These are phyloP conservation scores for Huso huso DNA, from an alignment of 2,797 vertebrate genomes.

Conservation along the genomic window DNA sequence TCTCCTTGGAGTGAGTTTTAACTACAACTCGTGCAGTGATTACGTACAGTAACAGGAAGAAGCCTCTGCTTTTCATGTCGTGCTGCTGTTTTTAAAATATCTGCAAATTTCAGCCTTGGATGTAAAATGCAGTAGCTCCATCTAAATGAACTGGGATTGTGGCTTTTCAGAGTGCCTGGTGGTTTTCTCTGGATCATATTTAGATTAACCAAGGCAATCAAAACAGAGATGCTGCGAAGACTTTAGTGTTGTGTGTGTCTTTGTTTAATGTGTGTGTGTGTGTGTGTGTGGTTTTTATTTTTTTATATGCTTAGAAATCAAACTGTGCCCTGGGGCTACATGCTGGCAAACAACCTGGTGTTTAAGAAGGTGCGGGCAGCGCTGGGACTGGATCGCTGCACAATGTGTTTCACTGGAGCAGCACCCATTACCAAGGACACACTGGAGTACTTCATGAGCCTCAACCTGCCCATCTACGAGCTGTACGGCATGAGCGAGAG, in stretches of 20 bases:
- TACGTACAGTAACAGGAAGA: too few relatives aligned
- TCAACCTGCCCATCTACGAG: slow-evolving; percentile 57
- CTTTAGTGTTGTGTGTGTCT: neutral
- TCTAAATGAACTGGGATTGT: too few relatives aligned
- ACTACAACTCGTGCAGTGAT: too few relatives aligned
- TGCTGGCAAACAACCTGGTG: slow-evolving; percentile 57
- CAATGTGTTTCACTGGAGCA: slow-evolving; percentile 49
- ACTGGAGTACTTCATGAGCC: slow-evolving; percentile 71
- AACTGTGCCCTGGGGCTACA: slow-evolving; percentile 62
- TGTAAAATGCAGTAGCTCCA: too few relatives aligned
- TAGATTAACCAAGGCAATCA: too few relatives aligned
- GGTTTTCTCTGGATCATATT: too few relatives aligned
- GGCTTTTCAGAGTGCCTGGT: too few relatives aligned
- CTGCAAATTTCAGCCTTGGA: too few relatives aligned
- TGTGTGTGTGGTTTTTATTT: slow-evolving; percentile 9
- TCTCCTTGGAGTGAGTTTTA: too few relatives aligned
- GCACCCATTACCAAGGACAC: slow-evolving; percentile 69
- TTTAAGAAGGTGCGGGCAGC: slow-evolving; percentile 55
- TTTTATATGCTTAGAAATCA: slow-evolving; percentile 39
- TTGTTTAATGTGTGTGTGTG: neutral
- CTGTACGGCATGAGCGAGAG: slow-evolving; percentile 73
- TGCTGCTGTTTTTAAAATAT: too few relatives aligned
- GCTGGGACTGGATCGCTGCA: slow-evolving; percentile 63
- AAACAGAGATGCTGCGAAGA: too few relatives aligned
- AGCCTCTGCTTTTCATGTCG: too few relatives aligned